A percentile compares a stretch with the other conserved stretches of the same genome.
Evolutionary conservation across 2,888 invertebrate species (phyloP).

Genomic region (Aphodius granarius): DNA sequence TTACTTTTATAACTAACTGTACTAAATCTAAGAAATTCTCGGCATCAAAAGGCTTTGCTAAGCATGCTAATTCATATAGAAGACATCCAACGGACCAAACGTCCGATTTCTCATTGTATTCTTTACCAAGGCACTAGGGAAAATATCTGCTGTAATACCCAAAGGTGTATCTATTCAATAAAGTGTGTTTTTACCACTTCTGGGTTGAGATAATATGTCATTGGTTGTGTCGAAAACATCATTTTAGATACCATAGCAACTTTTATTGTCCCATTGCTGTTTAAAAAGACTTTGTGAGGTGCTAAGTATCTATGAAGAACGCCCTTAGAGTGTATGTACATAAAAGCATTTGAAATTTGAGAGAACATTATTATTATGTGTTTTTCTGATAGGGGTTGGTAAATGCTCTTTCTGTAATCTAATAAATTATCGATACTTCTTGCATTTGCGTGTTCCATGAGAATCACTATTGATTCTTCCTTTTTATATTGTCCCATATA

Average conservation of each 20-base stretch:
- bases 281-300: conserved; percentile 68
- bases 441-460: conserved; percentile 80
- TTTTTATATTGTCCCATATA: conserved; percentile 75
- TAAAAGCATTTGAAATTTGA: conserved; percentile 70
- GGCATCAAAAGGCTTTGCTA: conserved; percentile 73
- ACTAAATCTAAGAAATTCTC: conserved; percentile 72
- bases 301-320: conserved; percentile 64
- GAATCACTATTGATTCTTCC: conserved; percentile 70
- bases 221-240: conserved; percentile 66
- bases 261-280: conserved; percentile 66
- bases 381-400: conserved; percentile 60
- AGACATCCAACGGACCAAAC: conserved; percentile 80
- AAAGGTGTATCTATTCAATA: not conserved
- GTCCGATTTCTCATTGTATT: conserved; percentile 76
- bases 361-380: conserved; percentile 65
- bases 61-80: conserved; percentile 72
- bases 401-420: conserved; percentile 52
- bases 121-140: conserved; percentile 71
- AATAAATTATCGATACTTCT: conserved; percentile 71
- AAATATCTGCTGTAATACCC: conserved; percentile 17
- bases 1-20: conserved; percentile 71
- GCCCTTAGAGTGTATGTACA: conserved; percentile 71
- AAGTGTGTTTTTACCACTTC: conserved; percentile 61
- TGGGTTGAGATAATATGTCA: conserved; percentile 75
- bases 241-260: conserved; percentile 74